phyloP scores from a whole-genome alignment of 2,797 vertebrate species.

The Iguana delicatissima region DNA sequence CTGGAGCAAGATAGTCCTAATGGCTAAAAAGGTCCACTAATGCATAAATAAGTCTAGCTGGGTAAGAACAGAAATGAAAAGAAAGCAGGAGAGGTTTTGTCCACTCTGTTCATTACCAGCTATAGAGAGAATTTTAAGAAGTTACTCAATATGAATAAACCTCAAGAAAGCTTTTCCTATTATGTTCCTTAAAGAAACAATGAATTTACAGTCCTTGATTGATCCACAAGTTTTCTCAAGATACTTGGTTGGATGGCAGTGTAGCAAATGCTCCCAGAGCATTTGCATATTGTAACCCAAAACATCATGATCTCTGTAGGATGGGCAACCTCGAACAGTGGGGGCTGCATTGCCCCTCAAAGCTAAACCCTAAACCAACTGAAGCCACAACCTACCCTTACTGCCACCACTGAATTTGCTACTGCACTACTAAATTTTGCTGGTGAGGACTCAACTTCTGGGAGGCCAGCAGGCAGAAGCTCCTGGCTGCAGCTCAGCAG shows the following conservation, averaged over 20 bases:
- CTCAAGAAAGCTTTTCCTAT: slow-evolving; percentile 51
- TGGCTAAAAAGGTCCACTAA: slow-evolving; percentile 78
- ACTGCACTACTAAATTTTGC: too few species aligned
- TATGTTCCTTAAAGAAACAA: slow-evolving; percentile 38
- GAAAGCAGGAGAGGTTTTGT: slow-evolving; percentile 52
- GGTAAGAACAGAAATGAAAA: slow-evolving; percentile 51
- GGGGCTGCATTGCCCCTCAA: too few species aligned
- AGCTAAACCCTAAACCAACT: too few species aligned
- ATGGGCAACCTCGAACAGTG: neutral
- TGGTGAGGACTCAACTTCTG: too few species aligned
- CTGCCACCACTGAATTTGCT: too few species aligned
- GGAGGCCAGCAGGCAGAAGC: too few species aligned
- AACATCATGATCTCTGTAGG: neutral
- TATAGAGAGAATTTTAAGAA: slow-evolving; percentile 41
- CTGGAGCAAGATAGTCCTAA: slow-evolving; percentile 82
- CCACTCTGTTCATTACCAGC: slow-evolving; percentile 44
- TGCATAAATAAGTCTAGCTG: slow-evolving; percentile 79
- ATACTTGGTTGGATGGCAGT: slow-evolving; percentile 40
- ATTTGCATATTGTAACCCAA: slow-evolving; percentile 35
- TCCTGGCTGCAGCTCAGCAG: too few species aligned
- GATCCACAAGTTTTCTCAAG: slow-evolving; percentile 43
- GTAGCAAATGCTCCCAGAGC: slow-evolving; percentile 15
- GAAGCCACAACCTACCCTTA: too few species aligned
- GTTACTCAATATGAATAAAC: slow-evolving; percentile 14
- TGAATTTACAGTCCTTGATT: slow-evolving; percentile 31